Percentiles rank a stretch among this genome's conserved stretches.
phyloP scores from a whole-genome alignment of 2,888 invertebrate genomes.

The Lasioglossum leucozonium region DNA sequence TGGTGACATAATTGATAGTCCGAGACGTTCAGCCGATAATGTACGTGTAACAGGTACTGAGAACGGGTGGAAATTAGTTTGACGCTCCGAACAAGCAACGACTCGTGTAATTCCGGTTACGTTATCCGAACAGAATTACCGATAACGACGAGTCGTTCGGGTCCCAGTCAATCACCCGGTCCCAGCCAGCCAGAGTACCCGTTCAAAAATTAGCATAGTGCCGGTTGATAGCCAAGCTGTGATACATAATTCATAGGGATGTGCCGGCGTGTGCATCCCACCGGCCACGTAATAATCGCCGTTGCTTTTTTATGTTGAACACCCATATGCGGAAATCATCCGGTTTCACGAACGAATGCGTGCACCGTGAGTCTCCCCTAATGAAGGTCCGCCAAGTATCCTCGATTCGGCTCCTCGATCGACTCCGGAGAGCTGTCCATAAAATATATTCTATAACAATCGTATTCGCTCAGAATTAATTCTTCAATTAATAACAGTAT shows the following conservation, averaged over 20 bases:
- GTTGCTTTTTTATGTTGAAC: slow-evolving; percentile 61
- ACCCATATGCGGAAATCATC: slow-evolving; percentile 62
- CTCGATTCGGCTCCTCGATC: neutral
- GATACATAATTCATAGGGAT: slow-evolving; percentile 67
- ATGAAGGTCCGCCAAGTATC: slow-evolving; percentile 19
- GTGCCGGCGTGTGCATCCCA: slow-evolving; percentile 35
- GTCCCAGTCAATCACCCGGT: slow-evolving; percentile 15
- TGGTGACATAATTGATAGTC: neutral
- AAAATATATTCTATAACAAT: neutral
- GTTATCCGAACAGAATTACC: slow-evolving; percentile 34
- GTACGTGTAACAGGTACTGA: neutral
- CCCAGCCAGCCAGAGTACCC: slow-evolving; percentile 51
- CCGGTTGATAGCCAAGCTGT: slow-evolving; percentile 60
- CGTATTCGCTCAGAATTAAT: neutral
- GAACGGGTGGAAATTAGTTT: slow-evolving; percentile 17
- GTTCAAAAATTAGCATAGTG: slow-evolving; percentile 67
- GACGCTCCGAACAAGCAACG: slow-evolving; percentile 20
- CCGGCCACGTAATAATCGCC: slow-evolving; percentile 41
- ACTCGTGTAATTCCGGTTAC: slow-evolving; percentile 31
- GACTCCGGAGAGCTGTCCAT: neutral
- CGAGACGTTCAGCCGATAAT: neutral
- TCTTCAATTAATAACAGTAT: too few relatives aligned
- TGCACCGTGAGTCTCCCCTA: slow-evolving; percentile 19
- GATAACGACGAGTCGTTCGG: slow-evolving; percentile 49
- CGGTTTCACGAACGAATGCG: slow-evolving; percentile 26